phyloP scores from a whole-genome alignment of 2,797 vertebrate genomes.

The Salarias fasciatus region DNA sequence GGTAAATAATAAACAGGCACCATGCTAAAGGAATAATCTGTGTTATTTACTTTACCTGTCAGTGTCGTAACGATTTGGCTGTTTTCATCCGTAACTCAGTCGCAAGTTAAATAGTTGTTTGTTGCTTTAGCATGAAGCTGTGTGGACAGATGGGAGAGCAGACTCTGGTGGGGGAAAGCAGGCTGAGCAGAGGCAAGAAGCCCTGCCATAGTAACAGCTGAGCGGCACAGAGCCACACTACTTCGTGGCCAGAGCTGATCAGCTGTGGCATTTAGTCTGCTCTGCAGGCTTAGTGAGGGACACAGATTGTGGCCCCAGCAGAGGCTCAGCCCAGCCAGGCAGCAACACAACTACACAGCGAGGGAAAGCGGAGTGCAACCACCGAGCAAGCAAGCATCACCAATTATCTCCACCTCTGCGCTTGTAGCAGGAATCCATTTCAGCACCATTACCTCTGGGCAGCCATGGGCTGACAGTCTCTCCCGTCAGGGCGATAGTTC shows the following conservation, averaged over 20 bases:
- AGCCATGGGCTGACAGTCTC: slow-evolving; percentile 67
- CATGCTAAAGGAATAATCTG: no score
- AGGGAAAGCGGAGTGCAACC: slow-evolving; percentile 57
- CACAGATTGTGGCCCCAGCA: slow-evolving; percentile 34
- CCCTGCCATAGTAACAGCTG: slow-evolving; percentile 53
- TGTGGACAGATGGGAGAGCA: slow-evolving; percentile 29
- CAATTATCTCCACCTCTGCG: slow-evolving; percentile 76
- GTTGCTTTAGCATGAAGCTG: slow-evolving; percentile 21
- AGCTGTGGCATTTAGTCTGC: slow-evolving; percentile 51
- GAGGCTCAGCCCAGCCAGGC: slow-evolving; percentile 37
- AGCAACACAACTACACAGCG: slow-evolving; percentile 20
- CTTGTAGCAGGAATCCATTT: slow-evolving; percentile 77
- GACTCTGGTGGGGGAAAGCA: slow-evolving; percentile 16
- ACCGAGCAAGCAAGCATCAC: slow-evolving; percentile 66
- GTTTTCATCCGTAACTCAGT: slow-evolving; percentile 6
- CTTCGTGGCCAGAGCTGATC: slow-evolving; percentile 42
- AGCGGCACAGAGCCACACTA: slow-evolving; percentile 33
- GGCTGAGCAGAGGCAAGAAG: slow-evolving; percentile 20
- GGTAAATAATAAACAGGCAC: no score
- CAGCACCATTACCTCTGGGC: slow-evolving; percentile 70
- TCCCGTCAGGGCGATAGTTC: slow-evolving; percentile 72
- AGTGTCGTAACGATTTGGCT: neutral
- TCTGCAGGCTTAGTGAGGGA: slow-evolving; percentile 42
- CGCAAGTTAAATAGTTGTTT: slow-evolving; percentile 21
- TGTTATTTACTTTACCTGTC: no score